Evolutionary conservation across 2,113 vertebrate genomes (phyloP), one percentile per base, ranked within the genome.

Genomic region (Bubo bubo): DNA sequence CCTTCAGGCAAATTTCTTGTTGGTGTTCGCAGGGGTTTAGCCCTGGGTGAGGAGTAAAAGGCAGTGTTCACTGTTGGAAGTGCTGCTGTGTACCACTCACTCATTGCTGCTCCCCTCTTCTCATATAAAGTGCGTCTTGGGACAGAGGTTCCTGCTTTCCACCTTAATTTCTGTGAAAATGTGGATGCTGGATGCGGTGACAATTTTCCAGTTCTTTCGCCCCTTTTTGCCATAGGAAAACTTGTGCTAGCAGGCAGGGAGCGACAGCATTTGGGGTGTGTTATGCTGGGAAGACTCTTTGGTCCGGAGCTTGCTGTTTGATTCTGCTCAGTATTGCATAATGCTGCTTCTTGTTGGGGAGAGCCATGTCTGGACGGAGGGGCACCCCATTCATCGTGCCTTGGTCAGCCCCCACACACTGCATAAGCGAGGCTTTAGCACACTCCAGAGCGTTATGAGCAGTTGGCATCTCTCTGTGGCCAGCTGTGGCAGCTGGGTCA

Each of bases 51-150:
- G 70, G 10, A 73, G 58, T 37, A 64, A n/a, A 77, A 95, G 23
- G 28, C 56, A 70, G 19, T 0, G 0, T 27, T 95, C 27, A 3
- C 20, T 53, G 0, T 7, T 24, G 26, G 26, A 56, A 17, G 28
- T 45, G 62, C 49, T 82, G 35, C 55, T 79, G 17, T 20, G 37
- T 84, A 24, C 15, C 35, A 12, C 30, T 58, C 35, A 17, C 7
- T 74, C 19, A 5, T 19, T 73, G 50, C 70, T 70, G 53, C 26
- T 64, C 22, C 21, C 14, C 27, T 67, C 22, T 75, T 92, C 45
- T 71, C n/a, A 30, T 45, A 12, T 67, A n/a, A 93, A 94, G 59
- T 68, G 26, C 5, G 6, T 56, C 34, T 64, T 86, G 70, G 91
- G 66, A 90, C 37, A 58, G 2, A 22, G 27, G 10, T 70, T 45